These are phyloP conservation scores for Mormoops blainvillei DNA, from an alignment of 2,113 vertebrate species.

Conservation along the genomic window DNA sequence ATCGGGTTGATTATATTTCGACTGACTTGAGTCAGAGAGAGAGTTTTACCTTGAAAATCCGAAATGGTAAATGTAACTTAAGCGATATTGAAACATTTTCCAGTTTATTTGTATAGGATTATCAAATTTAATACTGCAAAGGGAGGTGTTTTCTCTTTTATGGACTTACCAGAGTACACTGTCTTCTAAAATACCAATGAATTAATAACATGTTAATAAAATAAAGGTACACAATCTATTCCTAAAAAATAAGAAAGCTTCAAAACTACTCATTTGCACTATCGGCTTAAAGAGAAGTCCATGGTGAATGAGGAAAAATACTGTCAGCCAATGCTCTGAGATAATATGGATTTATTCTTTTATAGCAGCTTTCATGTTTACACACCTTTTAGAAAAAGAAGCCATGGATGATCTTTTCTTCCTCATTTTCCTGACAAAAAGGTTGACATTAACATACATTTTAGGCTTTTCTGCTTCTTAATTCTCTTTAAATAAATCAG, in stretches of 20 bases:
- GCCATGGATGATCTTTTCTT: neutral
- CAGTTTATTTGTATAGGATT: neutral
- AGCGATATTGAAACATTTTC: neutral
- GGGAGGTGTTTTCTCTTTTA: neutral
- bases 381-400: neutral
- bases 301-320: neutral
- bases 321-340: neutral
- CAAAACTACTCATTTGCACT: neutral
- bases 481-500: neutral
- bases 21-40: neutral
- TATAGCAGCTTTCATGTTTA: neutral
- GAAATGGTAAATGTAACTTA: neutral
- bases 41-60: neutral
- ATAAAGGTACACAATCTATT: neutral
- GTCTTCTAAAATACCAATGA: neutral
- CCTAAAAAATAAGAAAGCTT: neutral
- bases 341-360: neutral
- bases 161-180: neutral
- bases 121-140: neutral
- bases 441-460: neutral
- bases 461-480: neutral
- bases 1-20: neutral
- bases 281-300: neutral
- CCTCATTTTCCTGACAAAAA: neutral
- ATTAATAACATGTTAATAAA: neutral